Evolutionary conservation across 2,888 invertebrate genomes (phyloP).

Genomic region (Ormyrus rosae): DNA sequence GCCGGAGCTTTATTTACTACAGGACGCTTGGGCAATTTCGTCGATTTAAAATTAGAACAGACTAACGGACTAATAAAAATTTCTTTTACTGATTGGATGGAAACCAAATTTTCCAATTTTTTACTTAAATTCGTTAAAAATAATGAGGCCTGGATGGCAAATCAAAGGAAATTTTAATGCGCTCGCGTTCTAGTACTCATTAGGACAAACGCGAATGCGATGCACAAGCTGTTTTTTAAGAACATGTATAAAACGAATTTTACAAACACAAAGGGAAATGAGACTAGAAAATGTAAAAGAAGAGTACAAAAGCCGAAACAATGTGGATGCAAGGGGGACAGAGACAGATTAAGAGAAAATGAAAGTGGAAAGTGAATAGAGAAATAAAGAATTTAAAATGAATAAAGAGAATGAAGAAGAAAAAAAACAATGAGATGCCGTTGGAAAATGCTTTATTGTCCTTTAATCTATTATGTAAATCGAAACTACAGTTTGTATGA

Average conservation of each 20-base stretch:
- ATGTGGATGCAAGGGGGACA: constrained; percentile 36
- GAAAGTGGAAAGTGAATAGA: constrained; percentile 12
- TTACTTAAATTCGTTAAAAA: too few species aligned
- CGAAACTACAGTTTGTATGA: too few species aligned
- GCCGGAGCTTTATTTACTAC: too few species aligned
- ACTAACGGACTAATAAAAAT: too few species aligned
- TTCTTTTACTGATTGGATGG: too few species aligned
- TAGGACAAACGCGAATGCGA: not conserved
- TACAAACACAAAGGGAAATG: constrained; percentile 31
- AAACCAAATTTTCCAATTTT: too few species aligned
- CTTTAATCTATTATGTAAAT: too few species aligned
- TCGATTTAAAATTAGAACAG: too few species aligned
- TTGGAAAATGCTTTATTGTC: too few species aligned
- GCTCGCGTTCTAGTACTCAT: constrained; percentile 25
- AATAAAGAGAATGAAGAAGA: not conserved
- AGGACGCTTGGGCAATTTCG: too few species aligned
- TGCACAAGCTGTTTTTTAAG: not conserved
- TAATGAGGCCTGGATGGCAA: not conserved
- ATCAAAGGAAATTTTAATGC: constrained; percentile 39
- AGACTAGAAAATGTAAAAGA: not conserved
- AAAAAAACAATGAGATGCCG: constrained; percentile 1
- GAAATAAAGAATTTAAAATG: not conserved
- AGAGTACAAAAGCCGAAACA: constrained; percentile 17
- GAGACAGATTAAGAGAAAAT: constrained; percentile 49
- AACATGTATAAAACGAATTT: constrained; percentile 23